Evolutionary conservation across 2,888 invertebrate genomes (phyloP).

Genomic region (Leptinotarsa haldemani): DNA sequence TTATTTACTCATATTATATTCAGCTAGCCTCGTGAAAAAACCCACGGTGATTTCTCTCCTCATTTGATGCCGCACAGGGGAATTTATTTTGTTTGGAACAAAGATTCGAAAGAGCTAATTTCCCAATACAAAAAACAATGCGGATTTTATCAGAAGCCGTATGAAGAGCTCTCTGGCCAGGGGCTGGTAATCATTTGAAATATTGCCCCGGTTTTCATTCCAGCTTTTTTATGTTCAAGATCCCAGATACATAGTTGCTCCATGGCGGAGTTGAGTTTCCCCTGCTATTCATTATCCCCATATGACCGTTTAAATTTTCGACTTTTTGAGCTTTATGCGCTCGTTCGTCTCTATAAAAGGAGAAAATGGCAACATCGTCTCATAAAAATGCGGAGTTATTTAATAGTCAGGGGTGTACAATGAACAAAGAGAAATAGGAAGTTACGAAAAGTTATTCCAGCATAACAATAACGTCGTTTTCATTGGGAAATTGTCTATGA

Average conservation of each 20-base stretch:
- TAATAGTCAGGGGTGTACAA: too few species aligned
- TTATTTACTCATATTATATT: neutral
- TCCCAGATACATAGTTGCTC: neutral
- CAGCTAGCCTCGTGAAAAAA: neutral
- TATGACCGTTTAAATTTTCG: neutral
- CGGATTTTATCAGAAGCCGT: conserved; percentile 1
- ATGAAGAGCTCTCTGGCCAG: neutral
- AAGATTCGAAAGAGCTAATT: conserved; percentile 1
- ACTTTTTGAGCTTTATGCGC: neutral
- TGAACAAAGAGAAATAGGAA: too few species aligned
- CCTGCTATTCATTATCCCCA: neutral
- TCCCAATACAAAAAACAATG: conserved; percentile 9
- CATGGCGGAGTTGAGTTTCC: neutral
- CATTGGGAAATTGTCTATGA: too few species aligned
- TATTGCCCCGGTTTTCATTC: neutral
- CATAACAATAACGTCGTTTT: too few species aligned
- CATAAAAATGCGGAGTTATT: too few species aligned
- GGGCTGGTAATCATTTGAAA: conserved; percentile 1
- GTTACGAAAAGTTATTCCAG: too few species aligned
- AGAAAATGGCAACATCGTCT: too few species aligned
- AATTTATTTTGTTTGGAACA: neutral
- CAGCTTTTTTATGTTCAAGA: neutral
- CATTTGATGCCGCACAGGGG: neutral
- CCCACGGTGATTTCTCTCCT: neutral
- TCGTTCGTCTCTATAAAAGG: neutral